Base-by-base conservation (phyloP, 2,113 vertebrate genomes). In the Sinocyclocheilus anophthalmus region DNA sequence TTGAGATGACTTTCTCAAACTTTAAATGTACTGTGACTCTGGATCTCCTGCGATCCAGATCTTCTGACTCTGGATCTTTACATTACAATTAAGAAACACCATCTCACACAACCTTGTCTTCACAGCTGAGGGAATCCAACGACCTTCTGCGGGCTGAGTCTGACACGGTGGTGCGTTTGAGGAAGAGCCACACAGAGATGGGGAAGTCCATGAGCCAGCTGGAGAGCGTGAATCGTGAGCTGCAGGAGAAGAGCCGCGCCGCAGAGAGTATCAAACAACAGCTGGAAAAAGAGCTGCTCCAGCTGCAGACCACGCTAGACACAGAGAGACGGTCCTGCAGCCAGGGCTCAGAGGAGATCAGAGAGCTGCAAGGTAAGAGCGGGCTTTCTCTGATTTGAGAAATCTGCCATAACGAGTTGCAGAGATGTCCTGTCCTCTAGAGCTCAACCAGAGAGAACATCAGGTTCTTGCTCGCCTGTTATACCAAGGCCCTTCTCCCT, bases 321-420 rank as follows among this genome's bases (percentile, higher is more conserved):
- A 96, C 96, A 0, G 98, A 99, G 92, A 93, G 96, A 92, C 96
- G 97, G 86, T 97, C 96, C 93, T 96, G 94, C 92, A 97, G 95
- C 91, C 96, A 97, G 88, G 97, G 96, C 89, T 99, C 98, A 7
- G 98, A 99, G 94, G 97, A 99, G 94, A 99, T 99, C 93, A 95
- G 94, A 81, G 97, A 99, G 70, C 95, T 98, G 83, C 97, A 99
- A 94, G 98, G 98, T 99, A 95, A 92, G 73, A 48, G 67, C 1
- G 33, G 65, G 1, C 16, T 70, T 70, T 70, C 26, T 3, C 30
- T 18, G 26, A 30, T 67, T 30, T 67, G 53, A 18, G 26, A 26
- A 26, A 26, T 26, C 4, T 16, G 48, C 48, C 12, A 14, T 50
- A 1, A 50, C 0, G 14, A 55, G 48, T 50, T 50, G 48, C 4